A percentile compares a stretch with the other conserved stretches of the same genome.
phyloP scores from a whole-genome alignment of 2,113 vertebrate species.

The Daphoenositta chrysoptera region DNA sequence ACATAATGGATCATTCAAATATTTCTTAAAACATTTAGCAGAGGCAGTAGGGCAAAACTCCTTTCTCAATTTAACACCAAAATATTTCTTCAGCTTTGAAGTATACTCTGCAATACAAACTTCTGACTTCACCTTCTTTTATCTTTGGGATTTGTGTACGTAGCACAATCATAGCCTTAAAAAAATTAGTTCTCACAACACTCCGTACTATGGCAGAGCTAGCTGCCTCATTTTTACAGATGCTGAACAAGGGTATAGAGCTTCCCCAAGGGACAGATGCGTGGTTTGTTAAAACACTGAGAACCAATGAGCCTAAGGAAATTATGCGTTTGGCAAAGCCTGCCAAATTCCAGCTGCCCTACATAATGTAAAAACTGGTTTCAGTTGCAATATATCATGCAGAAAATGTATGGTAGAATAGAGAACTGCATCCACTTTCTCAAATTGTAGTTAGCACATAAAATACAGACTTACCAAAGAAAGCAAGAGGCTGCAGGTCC shows the following conservation, averaged over 20 bases:
- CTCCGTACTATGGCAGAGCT: background rate
- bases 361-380: background rate
- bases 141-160: background rate
- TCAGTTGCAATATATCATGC: background rate
- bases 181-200: background rate
- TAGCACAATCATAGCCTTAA: background rate
- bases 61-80: background rate
- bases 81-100: background rate
- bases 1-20: background rate
- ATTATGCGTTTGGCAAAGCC: background rate
- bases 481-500: background rate
- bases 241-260: background rate
- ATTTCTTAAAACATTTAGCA: background rate
- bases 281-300: background rate
- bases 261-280: background rate
- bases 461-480: background rate
- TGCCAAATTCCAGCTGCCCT: background rate
- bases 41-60: background rate
- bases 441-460: background rate
- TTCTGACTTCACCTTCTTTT: background rate
- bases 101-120: background rate
- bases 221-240: background rate
- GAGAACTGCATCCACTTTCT: background rate
- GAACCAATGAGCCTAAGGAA: background rate
- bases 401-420: background rate